Conservation (phyloP, 2,888 invertebrate genomes). For the Noctua comes region DNA sequence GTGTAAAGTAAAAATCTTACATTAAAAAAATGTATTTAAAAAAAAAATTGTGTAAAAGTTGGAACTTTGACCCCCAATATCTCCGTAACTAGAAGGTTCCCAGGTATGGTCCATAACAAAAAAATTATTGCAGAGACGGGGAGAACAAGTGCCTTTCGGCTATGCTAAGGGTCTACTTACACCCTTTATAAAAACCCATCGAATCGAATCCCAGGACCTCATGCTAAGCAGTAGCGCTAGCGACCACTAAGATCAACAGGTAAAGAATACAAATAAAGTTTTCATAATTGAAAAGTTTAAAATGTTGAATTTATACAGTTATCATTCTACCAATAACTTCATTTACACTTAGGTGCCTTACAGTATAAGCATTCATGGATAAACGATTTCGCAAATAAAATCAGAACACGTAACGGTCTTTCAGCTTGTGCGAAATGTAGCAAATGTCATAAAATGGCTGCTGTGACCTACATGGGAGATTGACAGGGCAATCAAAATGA, state of each 20-base stretch:
- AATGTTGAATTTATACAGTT: not conserved
- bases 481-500: constrained; percentile 50
- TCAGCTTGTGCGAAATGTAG: constrained; percentile 17
- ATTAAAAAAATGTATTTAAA: too few species aligned
- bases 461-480: constrained; percentile 43
- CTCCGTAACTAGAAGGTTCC: too few species aligned
- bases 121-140: too few species aligned
- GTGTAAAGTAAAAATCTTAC: too few species aligned
- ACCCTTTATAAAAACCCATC: too few species aligned
- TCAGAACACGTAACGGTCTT: constrained; percentile 21
- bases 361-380: not conserved
- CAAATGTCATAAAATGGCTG: constrained; percentile 39
- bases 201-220: too few species aligned
- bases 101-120: too few species aligned
- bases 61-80: too few species aligned
- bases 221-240: not conserved
- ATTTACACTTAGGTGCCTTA: not conserved
- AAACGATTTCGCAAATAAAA: constrained; percentile 24
- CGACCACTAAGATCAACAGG: not conserved
- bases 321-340: not conserved
- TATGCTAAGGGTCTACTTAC: too few species aligned
- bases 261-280: not conserved
- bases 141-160: too few species aligned
- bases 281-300: not conserved
- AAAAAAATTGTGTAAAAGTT: too few species aligned